Base-by-base conservation (phyloP, 2,797 vertebrate species). In the Capromys pilorides region DNA sequence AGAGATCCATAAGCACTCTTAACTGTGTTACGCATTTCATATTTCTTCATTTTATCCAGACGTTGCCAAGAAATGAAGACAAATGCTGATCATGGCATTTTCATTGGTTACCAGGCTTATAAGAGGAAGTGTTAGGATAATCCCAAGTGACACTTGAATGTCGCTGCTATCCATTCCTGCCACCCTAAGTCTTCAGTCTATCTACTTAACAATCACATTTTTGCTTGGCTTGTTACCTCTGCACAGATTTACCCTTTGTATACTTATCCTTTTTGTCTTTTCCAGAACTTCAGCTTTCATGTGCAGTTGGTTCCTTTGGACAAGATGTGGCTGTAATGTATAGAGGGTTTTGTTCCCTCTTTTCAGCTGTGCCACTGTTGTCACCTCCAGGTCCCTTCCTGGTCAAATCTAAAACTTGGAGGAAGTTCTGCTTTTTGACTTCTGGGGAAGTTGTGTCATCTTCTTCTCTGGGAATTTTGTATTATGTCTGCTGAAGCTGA, bases 51-150 rank as follows among this genome's bases (percentile, higher is more conserved):
- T 91, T 90, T 77, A 86, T 41, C 57, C 22, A 62, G 33, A 67
- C 12, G n/a, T 67, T 69, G 26, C 86, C 28, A 31, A 84, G 61
- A 93, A 61, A 66, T 66, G 61, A 61, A 41, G 88, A 81, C 73
- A 49, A 33, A 31, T 86, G 88, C 67, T 90, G 69, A 82, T 88
- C n/a, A 31, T 61, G 36, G 39, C 69, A 54, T 93, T 87, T 92
- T 77, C 51, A 1, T 83, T 36, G 67, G 45, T 66, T 88, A 73
- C 61, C 41, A 16, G 54, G 39, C 79, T 82, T 90, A 94, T 81
- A 61, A 86, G 59, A 84, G 88, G 75, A 24, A 36, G 9, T 19
- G 18, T 33, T 59, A 80, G 71, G 59, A 3, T 91, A 73, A 49
- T 73, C 78, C 45, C 49, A 61, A 16, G 36, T 71, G 73, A 61